These are phyloP conservation scores for Paguma larvata DNA, from an alignment of 2,797 vertebrate genomes.

Conservation along the genomic window DNA sequence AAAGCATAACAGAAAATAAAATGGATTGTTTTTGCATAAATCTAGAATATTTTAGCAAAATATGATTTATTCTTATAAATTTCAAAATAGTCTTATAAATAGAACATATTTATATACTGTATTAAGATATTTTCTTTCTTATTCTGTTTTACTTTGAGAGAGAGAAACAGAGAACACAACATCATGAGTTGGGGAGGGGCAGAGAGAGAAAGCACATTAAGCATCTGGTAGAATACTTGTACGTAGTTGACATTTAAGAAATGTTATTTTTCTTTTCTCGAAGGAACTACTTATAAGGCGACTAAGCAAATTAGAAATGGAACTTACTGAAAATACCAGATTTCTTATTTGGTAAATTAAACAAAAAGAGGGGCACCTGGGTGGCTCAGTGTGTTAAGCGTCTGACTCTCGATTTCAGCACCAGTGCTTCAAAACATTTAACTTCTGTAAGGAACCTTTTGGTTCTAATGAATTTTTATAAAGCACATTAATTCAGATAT, in stretches of 20 bases:
- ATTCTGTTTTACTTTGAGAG: too few species aligned
- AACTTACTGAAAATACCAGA: neutral
- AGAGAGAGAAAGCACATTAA: neutral
- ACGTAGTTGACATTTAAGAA: neutral
- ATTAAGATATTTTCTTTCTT: neutral
- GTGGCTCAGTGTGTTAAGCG: too few species aligned
- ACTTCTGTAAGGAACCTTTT: neutral
- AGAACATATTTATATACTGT: neutral
- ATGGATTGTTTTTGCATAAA: neutral
- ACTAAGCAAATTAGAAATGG: neutral
- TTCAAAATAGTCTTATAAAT: neutral
- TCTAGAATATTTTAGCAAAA: neutral
- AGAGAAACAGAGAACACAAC: too few species aligned
- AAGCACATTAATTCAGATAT: neutral
- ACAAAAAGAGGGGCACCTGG: neutral
- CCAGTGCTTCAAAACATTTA: neutral
- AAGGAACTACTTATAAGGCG: neutral
- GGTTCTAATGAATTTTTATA: constrained; percentile 10
- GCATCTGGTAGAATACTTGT: neutral
- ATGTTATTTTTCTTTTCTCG: constrained; percentile 32
- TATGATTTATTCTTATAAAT: neutral
- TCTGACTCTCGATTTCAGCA: too few species aligned
- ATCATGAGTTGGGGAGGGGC: too few species aligned
- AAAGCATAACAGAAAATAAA: constrained; percentile 11
- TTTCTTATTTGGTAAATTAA: constrained; percentile 18